Evolutionary conservation across 2,888 invertebrate genomes (phyloP).

Genomic region (Lasioglossum villosulum): DNA sequence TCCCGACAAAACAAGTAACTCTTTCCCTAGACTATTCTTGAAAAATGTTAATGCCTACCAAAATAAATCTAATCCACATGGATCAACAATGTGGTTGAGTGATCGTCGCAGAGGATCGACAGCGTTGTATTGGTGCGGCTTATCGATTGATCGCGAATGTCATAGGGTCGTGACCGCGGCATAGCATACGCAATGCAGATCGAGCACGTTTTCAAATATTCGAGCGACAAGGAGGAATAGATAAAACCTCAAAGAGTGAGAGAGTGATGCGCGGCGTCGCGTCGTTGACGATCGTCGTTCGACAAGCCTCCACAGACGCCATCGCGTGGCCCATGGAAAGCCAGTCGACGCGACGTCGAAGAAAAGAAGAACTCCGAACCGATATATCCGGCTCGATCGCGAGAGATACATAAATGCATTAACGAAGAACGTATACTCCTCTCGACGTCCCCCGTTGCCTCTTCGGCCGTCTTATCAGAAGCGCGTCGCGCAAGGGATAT

Average conservation of each 20-base stretch:
- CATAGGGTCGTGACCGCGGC: conserved; percentile 18
- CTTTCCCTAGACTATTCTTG: too few relatives aligned
- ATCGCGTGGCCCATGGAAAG: conserved; percentile 13
- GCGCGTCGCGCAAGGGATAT: conserved; percentile 41
- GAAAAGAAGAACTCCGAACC: conserved; percentile 28
- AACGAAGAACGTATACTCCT: conserved; percentile 57
- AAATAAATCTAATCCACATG: neutral
- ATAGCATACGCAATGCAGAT: conserved; percentile 60
- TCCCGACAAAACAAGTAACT: too few relatives aligned
- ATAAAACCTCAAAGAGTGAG: neutral
- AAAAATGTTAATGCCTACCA: too few relatives aligned
- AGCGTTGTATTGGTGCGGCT: neutral
- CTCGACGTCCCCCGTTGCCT: conserved; percentile 34
- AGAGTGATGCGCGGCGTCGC: neutral
- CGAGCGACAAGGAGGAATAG: conserved; percentile 41
- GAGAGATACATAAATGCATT: conserved; percentile 82
- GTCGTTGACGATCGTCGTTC: neutral
- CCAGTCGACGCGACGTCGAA: conserved; percentile 13
- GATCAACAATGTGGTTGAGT: neutral
- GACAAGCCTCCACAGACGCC: neutral
- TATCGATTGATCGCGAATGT: conserved; percentile 44
- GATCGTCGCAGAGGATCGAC: neutral
- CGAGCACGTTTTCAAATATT: conserved; percentile 32
- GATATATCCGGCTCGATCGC: conserved; percentile 63
- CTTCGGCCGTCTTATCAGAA: conserved; percentile 14